Evolutionary conservation across 2,888 invertebrate genomes (phyloP).

Genomic region (Schizaphis graminum): DNA sequence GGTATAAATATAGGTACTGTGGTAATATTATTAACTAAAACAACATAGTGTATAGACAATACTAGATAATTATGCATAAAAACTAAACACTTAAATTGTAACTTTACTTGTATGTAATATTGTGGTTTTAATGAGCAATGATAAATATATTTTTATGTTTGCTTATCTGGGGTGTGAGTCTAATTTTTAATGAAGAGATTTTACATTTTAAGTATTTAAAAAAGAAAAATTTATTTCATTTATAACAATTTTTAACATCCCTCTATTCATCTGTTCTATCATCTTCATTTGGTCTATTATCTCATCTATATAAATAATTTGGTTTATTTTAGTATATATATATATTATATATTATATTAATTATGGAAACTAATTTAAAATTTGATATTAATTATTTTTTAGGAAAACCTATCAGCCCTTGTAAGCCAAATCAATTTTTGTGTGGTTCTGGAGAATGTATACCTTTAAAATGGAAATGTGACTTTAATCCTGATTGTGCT

Average conservation of each 20-base stretch:
- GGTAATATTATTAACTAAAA: background rate
- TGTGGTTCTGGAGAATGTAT: constrained; percentile 78
- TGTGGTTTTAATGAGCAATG: background rate
- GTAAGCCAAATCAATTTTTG: constrained; percentile 72
- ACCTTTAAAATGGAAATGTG: constrained; percentile 77
- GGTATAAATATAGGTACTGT: background rate
- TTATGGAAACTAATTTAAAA: background rate
- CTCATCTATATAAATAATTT: background rate
- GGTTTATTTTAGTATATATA: background rate
- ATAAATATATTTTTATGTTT: too few relatives aligned
- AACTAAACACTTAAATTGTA: background rate
- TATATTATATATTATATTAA: background rate
- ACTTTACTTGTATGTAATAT: background rate
- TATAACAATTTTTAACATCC: background rate
- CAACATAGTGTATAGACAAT: background rate
- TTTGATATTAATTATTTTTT: background rate
- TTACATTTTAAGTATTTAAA: background rate
- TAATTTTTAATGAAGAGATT: background rate
- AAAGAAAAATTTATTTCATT: background rate
- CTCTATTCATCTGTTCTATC: background rate
- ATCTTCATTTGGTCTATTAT: background rate
- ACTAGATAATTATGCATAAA: background rate
- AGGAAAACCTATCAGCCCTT: constrained; percentile 55
- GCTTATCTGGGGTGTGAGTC: background rate
- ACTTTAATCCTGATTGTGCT: constrained; percentile 76